These are phyloP conservation scores for Aspidapion aeneum DNA, from an alignment of 2,888 invertebrate genomes.

Conservation along the genomic window DNA sequence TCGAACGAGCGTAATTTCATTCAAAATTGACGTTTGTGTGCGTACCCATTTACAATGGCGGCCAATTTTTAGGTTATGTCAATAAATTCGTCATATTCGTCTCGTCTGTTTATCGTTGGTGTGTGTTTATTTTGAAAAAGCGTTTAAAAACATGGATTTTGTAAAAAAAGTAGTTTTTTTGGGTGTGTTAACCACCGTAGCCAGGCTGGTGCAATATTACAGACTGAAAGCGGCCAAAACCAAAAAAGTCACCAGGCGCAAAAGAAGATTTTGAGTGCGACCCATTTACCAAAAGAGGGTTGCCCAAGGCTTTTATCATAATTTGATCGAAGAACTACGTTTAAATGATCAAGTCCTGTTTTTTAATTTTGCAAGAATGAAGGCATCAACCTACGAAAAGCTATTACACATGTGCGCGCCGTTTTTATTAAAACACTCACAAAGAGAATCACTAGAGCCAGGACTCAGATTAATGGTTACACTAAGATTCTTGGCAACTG, in stretches of 20 bases:
- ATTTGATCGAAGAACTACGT: background rate
- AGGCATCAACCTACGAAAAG: background rate
- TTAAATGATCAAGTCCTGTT: background rate
- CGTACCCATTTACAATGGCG: background rate
- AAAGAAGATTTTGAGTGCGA: conserved; percentile 1
- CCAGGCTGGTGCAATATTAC: background rate
- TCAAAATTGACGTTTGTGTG: background rate
- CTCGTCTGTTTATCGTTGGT: background rate
- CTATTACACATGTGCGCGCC: background rate
- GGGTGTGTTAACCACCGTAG: background rate
- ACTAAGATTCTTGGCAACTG: conserved; percentile 1
- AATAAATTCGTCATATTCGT: background rate
- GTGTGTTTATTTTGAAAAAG: background rate
- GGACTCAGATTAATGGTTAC: background rate
- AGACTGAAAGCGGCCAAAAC: background rate
- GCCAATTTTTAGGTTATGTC: background rate
- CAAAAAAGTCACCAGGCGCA: background rate
- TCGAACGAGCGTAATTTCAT: background rate
- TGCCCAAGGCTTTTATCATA: background rate
- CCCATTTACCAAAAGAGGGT: background rate
- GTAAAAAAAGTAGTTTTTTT: background rate
- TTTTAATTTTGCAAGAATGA: conserved; percentile 2
- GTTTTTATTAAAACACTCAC: background rate
- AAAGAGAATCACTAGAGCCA: conserved; percentile 1
- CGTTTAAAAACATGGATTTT: background rate